Percentiles rank a stretch among this genome's conserved stretches.
These are phyloP conservation scores for Tautogolabrus adspersus DNA, from an alignment of 2,113 vertebrate genomes.

Conservation along the genomic window DNA sequence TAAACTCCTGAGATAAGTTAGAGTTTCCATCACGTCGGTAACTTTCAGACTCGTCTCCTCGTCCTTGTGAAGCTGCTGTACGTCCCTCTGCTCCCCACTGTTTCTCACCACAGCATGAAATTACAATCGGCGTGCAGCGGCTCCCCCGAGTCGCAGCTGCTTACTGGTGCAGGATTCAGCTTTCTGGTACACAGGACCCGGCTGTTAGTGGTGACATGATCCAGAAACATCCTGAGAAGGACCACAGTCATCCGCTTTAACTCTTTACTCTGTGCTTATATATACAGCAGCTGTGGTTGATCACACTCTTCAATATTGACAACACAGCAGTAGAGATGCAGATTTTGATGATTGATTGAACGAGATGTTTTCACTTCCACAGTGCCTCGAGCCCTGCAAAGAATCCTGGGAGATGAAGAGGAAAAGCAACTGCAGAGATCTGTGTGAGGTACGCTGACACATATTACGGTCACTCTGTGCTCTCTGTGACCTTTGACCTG, in stretches of 20 bases:
- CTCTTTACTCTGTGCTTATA: not conserved
- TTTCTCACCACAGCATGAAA: constrained; percentile 78
- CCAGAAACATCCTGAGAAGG: constrained; percentile 16
- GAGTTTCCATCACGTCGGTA: not conserved
- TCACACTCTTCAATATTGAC: too few species aligned
- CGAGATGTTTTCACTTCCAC: constrained; percentile 18
- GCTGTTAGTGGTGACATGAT: constrained; percentile 23
- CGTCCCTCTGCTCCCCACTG: constrained; percentile 38
- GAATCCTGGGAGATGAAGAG: constrained; percentile 86
- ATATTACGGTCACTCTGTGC: not conserved
- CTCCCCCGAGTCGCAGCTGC: constrained; percentile 50
- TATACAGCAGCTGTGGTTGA: too few species aligned
- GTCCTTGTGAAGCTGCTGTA: constrained; percentile 41
- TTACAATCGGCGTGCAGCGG: constrained; percentile 59
- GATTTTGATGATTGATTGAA: not conserved
- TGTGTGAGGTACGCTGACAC: constrained; percentile 68
- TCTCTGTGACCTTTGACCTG: not conserved
- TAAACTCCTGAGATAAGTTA: not conserved
- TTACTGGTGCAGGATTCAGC: constrained; percentile 51
- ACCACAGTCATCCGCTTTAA: not conserved
- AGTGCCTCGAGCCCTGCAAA: constrained; percentile 96
- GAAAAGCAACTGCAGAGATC: constrained; percentile 87
- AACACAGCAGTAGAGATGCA: too few species aligned
- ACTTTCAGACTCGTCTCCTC: constrained; percentile 10
- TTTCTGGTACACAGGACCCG: constrained; percentile 24